phyloP scores from a whole-genome alignment of 2,113 vertebrate genomes.

The Pterocles burchelli region DNA sequence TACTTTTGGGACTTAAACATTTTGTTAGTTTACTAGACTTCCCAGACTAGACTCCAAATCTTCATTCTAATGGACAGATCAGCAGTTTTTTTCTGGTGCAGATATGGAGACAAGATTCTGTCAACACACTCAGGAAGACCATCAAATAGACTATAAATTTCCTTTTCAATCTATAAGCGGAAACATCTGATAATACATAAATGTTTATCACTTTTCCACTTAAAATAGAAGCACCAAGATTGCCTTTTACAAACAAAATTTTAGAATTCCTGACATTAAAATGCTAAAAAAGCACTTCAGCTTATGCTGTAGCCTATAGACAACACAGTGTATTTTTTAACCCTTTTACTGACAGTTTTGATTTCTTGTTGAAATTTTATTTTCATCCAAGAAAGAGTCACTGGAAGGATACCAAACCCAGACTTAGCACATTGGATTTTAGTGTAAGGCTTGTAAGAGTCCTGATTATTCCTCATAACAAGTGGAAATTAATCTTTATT shows the following conservation, averaged over 20 bases:
- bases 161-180: neutral
- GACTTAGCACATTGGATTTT: neutral
- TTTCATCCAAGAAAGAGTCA: neutral
- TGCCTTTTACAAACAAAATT: neutral
- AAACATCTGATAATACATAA: neutral
- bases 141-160: neutral
- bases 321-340: neutral
- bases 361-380: slow-evolving; percentile 1
- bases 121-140: neutral
- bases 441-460: neutral
- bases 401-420: neutral
- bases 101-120: neutral
- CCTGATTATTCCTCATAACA: neutral
- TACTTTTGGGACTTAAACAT: neutral
- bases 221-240: neutral
- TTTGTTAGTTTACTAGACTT: neutral
- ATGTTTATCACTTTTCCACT: neutral
- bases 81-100: neutral
- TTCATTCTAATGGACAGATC: neutral
- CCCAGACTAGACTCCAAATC: neutral
- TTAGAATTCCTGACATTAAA: neutral
- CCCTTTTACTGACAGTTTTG: neutral
- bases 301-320: neutral
- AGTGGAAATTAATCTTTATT: neutral
- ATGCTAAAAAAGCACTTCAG: neutral